Percentiles rank a stretch among this genome's conserved stretches.
Conservation (phyloP, 2,797 vertebrate species). For the Lerista edwardsae region DNA sequence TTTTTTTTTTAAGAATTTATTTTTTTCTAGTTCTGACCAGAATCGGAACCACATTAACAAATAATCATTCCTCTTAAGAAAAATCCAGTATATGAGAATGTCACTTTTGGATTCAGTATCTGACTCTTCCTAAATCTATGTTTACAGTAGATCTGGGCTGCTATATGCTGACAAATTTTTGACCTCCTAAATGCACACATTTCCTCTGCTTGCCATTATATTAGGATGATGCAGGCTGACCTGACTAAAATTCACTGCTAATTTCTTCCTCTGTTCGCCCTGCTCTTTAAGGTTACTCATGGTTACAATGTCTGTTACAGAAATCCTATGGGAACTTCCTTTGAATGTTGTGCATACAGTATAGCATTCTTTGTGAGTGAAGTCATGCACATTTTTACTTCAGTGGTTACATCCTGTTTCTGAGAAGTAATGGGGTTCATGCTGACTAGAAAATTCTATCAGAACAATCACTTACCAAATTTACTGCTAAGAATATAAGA, state of each 20-base stretch:
- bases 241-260: constrained; percentile 21
- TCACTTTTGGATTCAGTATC: background rate
- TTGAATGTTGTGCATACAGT: constrained; percentile 33
- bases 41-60: background rate
- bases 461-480: constrained; percentile 3
- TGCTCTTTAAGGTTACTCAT: background rate
- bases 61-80: background rate
- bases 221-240: background rate
- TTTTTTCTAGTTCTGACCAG: too few species aligned
- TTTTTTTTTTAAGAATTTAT: too few species aligned
- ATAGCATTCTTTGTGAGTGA: constrained; percentile 50
- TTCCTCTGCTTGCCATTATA: constrained; percentile 18
- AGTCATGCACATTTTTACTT: constrained; percentile 11
- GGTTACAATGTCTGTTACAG: constrained; percentile 22
- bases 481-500: too few species aligned
- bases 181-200: constrained; percentile 2
- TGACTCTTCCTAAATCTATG: background rate
- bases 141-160: background rate
- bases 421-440: constrained; percentile 46
- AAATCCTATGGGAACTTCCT: constrained; percentile 35
- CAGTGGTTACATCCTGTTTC: constrained; percentile 24
- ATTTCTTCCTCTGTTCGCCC: constrained; percentile 10
- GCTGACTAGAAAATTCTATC: constrained; percentile 3
- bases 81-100: background rate
- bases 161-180: background rate